Evolutionary conservation across 1,140 invertebrate species (phyloP).

Genomic region (Gryllus bimaculatus): DNA sequence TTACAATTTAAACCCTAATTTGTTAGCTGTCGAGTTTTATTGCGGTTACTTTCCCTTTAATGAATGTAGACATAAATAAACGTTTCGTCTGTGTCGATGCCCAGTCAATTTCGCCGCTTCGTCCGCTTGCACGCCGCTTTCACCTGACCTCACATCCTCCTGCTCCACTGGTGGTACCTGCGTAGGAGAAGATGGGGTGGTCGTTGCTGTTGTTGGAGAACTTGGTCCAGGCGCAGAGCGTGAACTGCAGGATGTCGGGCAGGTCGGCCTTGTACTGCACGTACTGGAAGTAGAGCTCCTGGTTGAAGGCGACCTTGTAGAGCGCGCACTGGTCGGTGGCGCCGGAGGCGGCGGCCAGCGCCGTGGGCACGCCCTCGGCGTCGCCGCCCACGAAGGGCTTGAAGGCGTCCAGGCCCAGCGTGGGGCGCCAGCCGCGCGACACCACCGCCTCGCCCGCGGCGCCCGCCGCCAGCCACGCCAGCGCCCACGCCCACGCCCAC

Average conservation of each 20-base stretch:
- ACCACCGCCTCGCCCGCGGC: not conserved
- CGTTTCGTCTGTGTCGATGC: too few species aligned
- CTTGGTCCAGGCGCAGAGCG: slow-evolving; percentile 68
- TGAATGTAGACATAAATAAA: too few species aligned
- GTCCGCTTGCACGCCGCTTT: too few species aligned
- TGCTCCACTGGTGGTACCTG: slow-evolving; percentile 53
- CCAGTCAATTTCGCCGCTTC: too few species aligned
- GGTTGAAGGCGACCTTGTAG: slow-evolving; percentile 52
- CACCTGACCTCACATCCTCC: too few species aligned
- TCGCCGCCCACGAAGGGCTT: slow-evolving; percentile 8
- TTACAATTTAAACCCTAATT: too few species aligned
- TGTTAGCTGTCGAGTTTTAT: too few species aligned
- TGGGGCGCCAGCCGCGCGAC: not conserved
- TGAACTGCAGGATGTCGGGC: slow-evolving; percentile 69
- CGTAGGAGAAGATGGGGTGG: slow-evolving; percentile 71
- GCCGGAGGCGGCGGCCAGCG: not conserved
- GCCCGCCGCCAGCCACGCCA: slow-evolving; percentile 19
- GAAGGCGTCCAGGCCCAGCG: not conserved
- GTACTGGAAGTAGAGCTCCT: slow-evolving; percentile 50
- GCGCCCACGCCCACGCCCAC: slow-evolving; percentile 13
- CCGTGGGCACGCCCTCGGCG: not conserved
- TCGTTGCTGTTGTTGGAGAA: slow-evolving; percentile 69
- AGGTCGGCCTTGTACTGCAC: slow-evolving; percentile 58
- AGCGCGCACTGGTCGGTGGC: slow-evolving; percentile 45
- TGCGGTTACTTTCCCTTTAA: too few species aligned